Percentiles rank a stretch among this genome's conserved stretches.
These are phyloP conservation scores for Oryzias javanicus DNA, from an alignment of 2,113 vertebrate genomes.

Conservation along the genomic window DNA sequence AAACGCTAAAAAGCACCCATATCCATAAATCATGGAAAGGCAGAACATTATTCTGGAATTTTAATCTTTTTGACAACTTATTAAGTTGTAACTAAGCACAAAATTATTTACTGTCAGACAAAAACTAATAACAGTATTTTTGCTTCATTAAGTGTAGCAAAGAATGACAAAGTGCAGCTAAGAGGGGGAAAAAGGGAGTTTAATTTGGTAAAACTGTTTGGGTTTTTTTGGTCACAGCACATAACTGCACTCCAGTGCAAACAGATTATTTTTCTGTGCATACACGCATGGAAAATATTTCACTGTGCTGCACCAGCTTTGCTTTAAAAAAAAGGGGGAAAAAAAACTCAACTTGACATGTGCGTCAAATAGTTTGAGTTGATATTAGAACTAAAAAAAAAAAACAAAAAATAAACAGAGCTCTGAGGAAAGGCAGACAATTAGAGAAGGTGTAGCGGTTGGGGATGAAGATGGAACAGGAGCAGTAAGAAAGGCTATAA, in stretches of 20 bases:
- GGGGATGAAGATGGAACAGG: slow-evolving; percentile 3
- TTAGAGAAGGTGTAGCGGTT: slow-evolving; percentile 14
- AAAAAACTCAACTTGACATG: slow-evolving; percentile 14
- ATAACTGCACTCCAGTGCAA: slow-evolving; percentile 9
- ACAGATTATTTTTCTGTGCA: background rate
- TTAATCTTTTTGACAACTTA: slow-evolving; percentile 14
- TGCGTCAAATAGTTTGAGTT: slow-evolving; percentile 37
- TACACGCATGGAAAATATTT: slow-evolving; percentile 7
- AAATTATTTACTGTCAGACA: slow-evolving; percentile 19
- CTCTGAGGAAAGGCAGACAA: slow-evolving; percentile 16
- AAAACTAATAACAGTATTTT: slow-evolving; percentile 27
- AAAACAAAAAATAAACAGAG: too few species aligned
- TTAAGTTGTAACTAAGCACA: slow-evolving; percentile 10
- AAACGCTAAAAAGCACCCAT: slow-evolving; percentile 1
- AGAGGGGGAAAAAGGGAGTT: background rate
- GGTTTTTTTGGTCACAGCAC: slow-evolving; percentile 26
- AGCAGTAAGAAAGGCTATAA: background rate
- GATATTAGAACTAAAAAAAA: slow-evolving; percentile 21
- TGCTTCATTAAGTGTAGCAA: slow-evolving; percentile 25
- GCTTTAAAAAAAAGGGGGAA: slow-evolving; percentile 5
- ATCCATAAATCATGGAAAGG: slow-evolving; percentile 5
- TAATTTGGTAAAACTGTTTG: slow-evolving; percentile 32
- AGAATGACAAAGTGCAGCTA: slow-evolving; percentile 5
- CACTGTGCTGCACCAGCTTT: slow-evolving; percentile 4
- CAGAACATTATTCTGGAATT: slow-evolving; percentile 3